A percentile compares a stretch with the other conserved stretches of the same genome.
These are phyloP conservation scores for Carpatolechia fugitivella DNA, from an alignment of 2,888 invertebrate genomes.

Conservation along the genomic window DNA sequence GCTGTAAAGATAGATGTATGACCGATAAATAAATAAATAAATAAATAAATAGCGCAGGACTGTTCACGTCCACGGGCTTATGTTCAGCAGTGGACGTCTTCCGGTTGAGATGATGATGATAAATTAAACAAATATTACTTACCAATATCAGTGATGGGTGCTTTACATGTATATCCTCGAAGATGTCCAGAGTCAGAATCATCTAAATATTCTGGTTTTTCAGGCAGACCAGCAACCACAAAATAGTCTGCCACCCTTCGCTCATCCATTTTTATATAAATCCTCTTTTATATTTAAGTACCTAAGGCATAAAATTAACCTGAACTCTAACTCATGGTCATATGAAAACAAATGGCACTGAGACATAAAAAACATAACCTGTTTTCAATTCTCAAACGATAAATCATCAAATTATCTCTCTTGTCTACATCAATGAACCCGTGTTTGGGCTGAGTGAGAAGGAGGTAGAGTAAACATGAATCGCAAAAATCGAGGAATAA, in stretches of 20 bases:
- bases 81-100: no score
- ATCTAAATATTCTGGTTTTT: constrained; percentile 87
- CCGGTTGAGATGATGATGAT: neutral
- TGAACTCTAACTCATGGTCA: constrained; percentile 30
- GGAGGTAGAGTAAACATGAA: neutral
- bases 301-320: constrained; percentile 33
- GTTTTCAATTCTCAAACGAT: constrained; percentile 11
- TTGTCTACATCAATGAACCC: neutral
- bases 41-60: no score
- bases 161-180: constrained; percentile 88
- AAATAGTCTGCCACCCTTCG: constrained; percentile 97
- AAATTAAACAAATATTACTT: constrained; percentile 34
- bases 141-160: constrained; percentile 98
- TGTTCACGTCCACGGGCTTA: no score
- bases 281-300: constrained; percentile 32
- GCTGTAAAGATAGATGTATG: no score
- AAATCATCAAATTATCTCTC: neutral
- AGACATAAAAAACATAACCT: constrained; percentile 34
- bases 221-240: constrained; percentile 96
- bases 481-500: constrained; percentile 24
- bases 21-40: no score
- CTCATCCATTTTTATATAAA: constrained; percentile 84
- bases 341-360: constrained; percentile 21
- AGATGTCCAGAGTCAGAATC: constrained; percentile 90
- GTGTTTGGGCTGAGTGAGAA: neutral